Base-by-base conservation (phyloP, 2,888 invertebrate genomes). In the Hyalella azteca region DNA sequence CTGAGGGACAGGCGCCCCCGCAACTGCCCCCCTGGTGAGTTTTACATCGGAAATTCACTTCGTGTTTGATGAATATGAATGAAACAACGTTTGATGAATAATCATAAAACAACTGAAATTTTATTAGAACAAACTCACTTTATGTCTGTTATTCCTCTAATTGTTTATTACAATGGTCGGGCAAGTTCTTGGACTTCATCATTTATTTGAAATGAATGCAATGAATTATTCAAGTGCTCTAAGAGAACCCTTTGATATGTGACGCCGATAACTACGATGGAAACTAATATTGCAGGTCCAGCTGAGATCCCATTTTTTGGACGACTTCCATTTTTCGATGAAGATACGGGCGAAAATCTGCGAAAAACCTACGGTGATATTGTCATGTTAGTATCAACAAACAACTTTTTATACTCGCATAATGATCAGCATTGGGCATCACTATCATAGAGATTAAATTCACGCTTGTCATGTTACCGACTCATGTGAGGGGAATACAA, bases 301-400 rank as follows among this genome's bases (percentile, higher is more conserved):
- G 15, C 11, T 11, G 73, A 73, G 40, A 13, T 36, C 2, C 73
- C 73, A 13, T 73, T 73, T 32, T 2, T 73, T 5, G 73, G 73
- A 3, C 15, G 5, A 2, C 11, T 40, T 4, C 73, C 73, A 22
- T 5, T 73, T 11, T 40, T 73, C 36, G 73, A 73, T 32, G 73
- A 13, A 3, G 40, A 73, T 4, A 3, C 19, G 15, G 40, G 7
- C 9, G 13, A 5, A 11, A 22, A 73, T 9, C 73, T 73, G 22
- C 29, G 26, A n/a, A 39, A 22, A n/a, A 5, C 26, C 1, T 40
- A 73, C 41, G 73, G 73, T 3, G 73, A 73, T 7, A 73, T 73
- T 22, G 40, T 73, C 39, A 73, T 41, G 73, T 73, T 39, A 73
- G 73, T 73, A 41, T n/a, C n/a, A n/a, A n/a, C n/a, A n/a, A n/a